A percentile compares a stretch with the other conserved stretches of the same genome.
phyloP scores from a whole-genome alignment of 2,797 vertebrate genomes.

The Tiaroga cobitis region DNA sequence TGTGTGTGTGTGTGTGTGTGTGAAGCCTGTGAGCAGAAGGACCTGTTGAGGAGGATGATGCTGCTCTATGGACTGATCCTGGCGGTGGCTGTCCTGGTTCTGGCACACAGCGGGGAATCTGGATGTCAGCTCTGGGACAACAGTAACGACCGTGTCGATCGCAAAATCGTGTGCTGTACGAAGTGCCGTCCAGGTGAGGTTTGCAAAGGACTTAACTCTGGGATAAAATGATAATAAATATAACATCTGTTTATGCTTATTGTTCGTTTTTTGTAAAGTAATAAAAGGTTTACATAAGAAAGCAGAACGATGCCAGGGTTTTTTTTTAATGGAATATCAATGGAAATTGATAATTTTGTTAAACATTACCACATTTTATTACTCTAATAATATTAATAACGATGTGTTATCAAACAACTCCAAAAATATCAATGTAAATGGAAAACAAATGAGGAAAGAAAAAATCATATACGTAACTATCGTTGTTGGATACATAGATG shows the following conservation, averaged over 20 bases:
- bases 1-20: neutral
- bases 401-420: neutral
- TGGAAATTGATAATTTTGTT: neutral
- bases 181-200: constrained; percentile 51
- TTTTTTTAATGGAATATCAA: neutral
- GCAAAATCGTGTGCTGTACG: neutral
- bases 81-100: neutral
- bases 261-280: neutral
- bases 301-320: neutral
- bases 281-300: neutral
- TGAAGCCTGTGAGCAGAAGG: neutral
- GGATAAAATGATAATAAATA: neutral
- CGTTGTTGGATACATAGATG: neutral
- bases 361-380: neutral
- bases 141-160: accelerated
- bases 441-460: neutral
- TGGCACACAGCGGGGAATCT: neutral
- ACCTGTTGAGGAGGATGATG: constrained; percentile 25
- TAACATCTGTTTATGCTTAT: neutral
- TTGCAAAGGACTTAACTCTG: neutral
- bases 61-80: constrained; percentile 16
- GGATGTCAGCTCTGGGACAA: neutral
- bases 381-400: neutral
- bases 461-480: neutral
- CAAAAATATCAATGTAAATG: too few species aligned